Conservation (phyloP, 64 coral and sea anemone genomes). For the Pocillopora damicornis region DNA sequence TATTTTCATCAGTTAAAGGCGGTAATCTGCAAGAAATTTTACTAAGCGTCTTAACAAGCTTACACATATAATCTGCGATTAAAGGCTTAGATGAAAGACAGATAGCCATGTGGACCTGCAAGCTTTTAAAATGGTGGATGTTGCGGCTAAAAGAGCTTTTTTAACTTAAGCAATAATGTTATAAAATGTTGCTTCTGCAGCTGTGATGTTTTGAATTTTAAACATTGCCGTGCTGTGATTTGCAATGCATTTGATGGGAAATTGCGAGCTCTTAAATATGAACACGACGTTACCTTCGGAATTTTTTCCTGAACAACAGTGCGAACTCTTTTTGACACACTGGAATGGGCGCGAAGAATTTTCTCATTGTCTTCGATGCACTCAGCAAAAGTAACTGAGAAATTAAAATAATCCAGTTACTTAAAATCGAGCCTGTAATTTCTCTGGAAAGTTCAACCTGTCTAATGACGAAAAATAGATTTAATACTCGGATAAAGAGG, state of each 20-base stretch:
- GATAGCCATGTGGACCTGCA: too few species aligned
- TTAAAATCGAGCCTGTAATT: not conserved
- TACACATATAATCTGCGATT: too few species aligned
- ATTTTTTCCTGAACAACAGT: slow-evolving; percentile 39
- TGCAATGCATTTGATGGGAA: not conserved
- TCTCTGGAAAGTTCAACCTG: too few species aligned
- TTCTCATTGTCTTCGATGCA: slow-evolving; percentile 45
- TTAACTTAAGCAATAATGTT: too few species aligned
- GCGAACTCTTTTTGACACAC: slow-evolving; percentile 30
- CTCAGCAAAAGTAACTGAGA: slow-evolving; percentile 41
- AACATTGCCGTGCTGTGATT: not conserved
- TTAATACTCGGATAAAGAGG: not conserved
- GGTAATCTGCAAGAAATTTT: not conserved
- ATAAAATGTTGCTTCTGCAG: too few species aligned
- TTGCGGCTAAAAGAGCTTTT: too few species aligned
- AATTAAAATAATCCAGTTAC: slow-evolving; percentile 26
- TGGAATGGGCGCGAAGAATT: slow-evolving; percentile 37
- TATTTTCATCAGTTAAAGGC: not conserved
- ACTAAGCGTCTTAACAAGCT: not conserved
- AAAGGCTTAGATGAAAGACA: too few species aligned
- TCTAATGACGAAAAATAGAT: too few species aligned
- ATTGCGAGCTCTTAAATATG: not conserved
- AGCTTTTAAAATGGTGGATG: too few species aligned
- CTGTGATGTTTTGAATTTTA: not conserved
- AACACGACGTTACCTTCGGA: slow-evolving; percentile 23